phyloP scores from a whole-genome alignment of 2,113 vertebrate species.

The Percina caprodes region DNA sequence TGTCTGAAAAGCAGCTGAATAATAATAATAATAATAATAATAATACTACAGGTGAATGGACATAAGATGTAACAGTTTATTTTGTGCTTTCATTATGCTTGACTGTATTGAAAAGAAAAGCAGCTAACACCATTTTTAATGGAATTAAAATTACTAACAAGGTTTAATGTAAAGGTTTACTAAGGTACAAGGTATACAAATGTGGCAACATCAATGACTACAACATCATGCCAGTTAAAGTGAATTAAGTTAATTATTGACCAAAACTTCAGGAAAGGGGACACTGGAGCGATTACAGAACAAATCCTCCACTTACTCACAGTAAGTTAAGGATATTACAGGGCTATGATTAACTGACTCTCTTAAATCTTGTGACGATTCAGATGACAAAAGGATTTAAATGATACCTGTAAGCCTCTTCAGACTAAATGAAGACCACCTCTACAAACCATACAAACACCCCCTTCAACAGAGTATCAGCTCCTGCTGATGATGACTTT shows the following conservation, averaged over 20 bases:
- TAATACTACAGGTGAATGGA: neutral
- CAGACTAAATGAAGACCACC: neutral
- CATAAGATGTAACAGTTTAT: neutral
- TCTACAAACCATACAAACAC: neutral
- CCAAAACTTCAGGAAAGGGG: constrained; percentile 10
- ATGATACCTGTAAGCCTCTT: constrained; percentile 15
- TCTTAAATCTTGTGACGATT: constrained; percentile 15
- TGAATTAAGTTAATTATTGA: constrained; percentile 44
- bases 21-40: no score
- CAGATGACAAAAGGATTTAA: constrained; percentile 14
- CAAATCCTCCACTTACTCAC: constrained; percentile 11
- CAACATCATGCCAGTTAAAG: constrained; percentile 1
- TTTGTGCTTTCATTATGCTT: neutral
- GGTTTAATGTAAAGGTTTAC: neutral
- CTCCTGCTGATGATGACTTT: neutral
- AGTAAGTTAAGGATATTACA: constrained; percentile 15
- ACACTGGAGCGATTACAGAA: neutral
- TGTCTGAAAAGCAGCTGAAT: no score
- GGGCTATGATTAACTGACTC: constrained; percentile 6
- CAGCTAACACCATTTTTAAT: neutral
- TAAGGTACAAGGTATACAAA: neutral
- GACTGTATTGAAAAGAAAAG: neutral
- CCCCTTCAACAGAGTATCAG: neutral
- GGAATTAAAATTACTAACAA: neutral
- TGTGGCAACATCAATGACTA: constrained; percentile 2